These are phyloP conservation scores for Syrmaticus mikado DNA, from an alignment of 2,113 vertebrate species.

Conservation along the genomic window DNA sequence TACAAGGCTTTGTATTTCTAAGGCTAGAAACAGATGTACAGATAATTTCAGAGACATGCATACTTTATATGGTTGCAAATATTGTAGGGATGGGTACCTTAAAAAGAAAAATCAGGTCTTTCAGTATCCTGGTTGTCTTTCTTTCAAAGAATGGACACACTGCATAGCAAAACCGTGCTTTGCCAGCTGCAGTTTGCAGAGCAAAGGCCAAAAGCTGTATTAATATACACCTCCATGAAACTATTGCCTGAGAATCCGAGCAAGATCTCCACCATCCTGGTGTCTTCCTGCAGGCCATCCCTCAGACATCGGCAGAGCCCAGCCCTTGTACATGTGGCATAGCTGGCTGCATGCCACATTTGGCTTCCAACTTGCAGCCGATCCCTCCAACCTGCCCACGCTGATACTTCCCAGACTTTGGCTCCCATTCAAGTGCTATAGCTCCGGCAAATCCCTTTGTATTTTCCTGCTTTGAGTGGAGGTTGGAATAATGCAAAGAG, in stretches of 20 bases:
- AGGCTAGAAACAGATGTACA: neutral
- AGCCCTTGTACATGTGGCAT: neutral
- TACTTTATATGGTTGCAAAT: neutral
- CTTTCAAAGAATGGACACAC: neutral
- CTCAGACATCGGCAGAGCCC: neutral
- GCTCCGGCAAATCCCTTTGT: neutral
- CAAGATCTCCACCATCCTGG: neutral
- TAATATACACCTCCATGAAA: fast-evolving
- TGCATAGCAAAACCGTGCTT: neutral
- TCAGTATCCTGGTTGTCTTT: neutral
- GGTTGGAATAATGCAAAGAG: neutral
- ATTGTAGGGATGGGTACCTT: neutral
- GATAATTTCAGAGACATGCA: neutral
- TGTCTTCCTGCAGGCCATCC: neutral
- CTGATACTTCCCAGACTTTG: neutral
- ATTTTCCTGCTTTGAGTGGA: neutral
- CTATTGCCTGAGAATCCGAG: neutral
- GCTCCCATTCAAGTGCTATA: neutral
- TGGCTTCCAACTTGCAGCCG: neutral
- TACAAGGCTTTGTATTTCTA: neutral
- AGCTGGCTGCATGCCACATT: neutral
- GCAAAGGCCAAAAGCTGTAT: neutral
- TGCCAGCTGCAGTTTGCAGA: neutral
- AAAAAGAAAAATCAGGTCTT: neutral
- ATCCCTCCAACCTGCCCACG: neutral